phyloP scores from a whole-genome alignment of 1,140 invertebrate genomes.

The Bombus balteatus region DNA sequence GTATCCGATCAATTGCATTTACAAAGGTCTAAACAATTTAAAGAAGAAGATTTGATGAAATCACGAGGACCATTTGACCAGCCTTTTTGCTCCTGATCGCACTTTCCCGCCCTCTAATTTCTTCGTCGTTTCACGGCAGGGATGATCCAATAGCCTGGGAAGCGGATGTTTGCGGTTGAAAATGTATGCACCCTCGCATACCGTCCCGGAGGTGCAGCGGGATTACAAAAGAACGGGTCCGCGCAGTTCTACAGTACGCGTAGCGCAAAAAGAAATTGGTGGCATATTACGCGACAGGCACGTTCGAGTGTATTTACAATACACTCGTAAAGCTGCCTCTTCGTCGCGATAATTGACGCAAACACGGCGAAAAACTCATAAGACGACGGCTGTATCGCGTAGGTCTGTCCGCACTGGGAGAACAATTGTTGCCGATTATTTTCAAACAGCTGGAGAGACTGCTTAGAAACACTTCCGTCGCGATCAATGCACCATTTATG shows the following conservation, averaged over 20 bases:
- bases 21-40: background rate
- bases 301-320: slow-evolving; percentile 45
- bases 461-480: background rate
- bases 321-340: slow-evolving; percentile 33
- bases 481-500: slow-evolving; percentile 5
- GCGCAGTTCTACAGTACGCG: slow-evolving; percentile 48
- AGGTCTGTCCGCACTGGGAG: background rate
- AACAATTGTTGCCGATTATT: slow-evolving; percentile 4
- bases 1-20: no score
- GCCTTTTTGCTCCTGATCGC: slow-evolving; percentile 7
- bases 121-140: slow-evolving; percentile 39
- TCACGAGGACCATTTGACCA: background rate
- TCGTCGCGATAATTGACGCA: slow-evolving; percentile 47
- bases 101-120: slow-evolving; percentile 50
- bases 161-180: slow-evolving; percentile 68
- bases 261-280: slow-evolving; percentile 48
- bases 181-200: slow-evolving; percentile 76
- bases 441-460: background rate
- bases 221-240: slow-evolving; percentile 42
- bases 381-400: slow-evolving; percentile 1
- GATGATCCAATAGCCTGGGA: slow-evolving; percentile 52
- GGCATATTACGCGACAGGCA: slow-evolving; percentile 42
- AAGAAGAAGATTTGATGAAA: background rate
- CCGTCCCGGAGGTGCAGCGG: slow-evolving; percentile 36
- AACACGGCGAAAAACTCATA: slow-evolving; percentile 31